A percentile compares a stretch with the other conserved stretches of the same genome.
phyloP scores from a whole-genome alignment of 2,113 vertebrate genomes.

The Theropithecus gelada region DNA sequence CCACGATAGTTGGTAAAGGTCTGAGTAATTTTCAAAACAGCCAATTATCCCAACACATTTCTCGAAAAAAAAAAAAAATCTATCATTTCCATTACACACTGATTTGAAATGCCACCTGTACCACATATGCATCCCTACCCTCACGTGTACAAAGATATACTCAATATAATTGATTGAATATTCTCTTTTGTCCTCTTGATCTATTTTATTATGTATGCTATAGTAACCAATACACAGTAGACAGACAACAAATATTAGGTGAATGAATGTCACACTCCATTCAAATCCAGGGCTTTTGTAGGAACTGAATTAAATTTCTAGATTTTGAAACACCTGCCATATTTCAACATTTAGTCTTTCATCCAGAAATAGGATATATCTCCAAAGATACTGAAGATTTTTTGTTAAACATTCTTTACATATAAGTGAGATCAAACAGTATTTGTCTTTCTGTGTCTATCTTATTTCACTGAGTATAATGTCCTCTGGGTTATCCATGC shows the following conservation, averaged over 20 bases:
- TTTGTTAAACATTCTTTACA: neutral
- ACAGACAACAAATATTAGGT: neutral
- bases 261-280: neutral
- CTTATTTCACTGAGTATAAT: neutral
- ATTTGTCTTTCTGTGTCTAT: neutral
- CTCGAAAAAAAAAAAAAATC: neutral
- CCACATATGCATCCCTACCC: neutral
- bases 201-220: neutral
- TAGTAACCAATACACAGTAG: neutral
- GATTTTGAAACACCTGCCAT: neutral
- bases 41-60: neutral
- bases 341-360: neutral
- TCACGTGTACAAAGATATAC: neutral
- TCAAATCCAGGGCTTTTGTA: neutral
- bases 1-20: neutral
- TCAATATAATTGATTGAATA: neutral
- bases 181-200: slow-evolving; percentile 30
- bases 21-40: neutral
- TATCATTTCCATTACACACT: neutral
- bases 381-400: neutral
- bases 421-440: neutral
- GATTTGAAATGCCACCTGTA: neutral
- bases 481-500: neutral
- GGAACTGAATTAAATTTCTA: slow-evolving; percentile 16
- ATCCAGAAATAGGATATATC: neutral